Conservation (phyloP, 2,888 invertebrate genomes). For the Diloba caeruleocephala region DNA sequence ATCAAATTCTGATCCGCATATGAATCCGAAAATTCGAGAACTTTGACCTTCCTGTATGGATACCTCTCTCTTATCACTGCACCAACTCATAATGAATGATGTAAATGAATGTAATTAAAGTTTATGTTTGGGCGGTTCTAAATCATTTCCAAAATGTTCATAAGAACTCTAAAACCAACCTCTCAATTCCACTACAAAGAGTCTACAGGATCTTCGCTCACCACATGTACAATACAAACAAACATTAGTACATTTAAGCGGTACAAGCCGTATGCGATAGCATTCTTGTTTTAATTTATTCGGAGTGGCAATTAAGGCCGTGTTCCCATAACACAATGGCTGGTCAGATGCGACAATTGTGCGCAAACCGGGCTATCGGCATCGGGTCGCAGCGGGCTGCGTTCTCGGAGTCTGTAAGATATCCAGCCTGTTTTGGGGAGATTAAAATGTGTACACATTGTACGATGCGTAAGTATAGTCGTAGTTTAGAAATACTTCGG, state of each 20-base stretch:
- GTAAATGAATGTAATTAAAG: too few species aligned
- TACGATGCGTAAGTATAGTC: constrained; percentile 42
- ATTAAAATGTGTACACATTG: constrained; percentile 63
- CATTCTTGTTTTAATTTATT: constrained; percentile 87
- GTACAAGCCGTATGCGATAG: constrained; percentile 72
- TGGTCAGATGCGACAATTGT: constrained; percentile 84
- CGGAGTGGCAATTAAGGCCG: constrained; percentile 85
- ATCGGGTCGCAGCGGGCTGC: constrained; percentile 66
- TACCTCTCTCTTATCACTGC: too few species aligned
- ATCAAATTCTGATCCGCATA: too few species aligned
- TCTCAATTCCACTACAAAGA: constrained; percentile 14
- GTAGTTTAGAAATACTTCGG: constrained; percentile 14
- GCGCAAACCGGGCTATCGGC: constrained; percentile 84
- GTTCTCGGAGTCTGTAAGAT: constrained; percentile 49
- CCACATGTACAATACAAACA: constrained; percentile 36
- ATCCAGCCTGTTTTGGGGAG: constrained; percentile 59
- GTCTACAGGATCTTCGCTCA: constrained; percentile 22
- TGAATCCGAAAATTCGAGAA: too few species aligned
- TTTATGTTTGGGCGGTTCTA: not conserved
- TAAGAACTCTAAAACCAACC: not conserved
- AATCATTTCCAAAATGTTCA: not conserved
- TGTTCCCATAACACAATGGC: constrained; percentile 83
- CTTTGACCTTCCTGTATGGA: too few species aligned
- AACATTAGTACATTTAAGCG: constrained; percentile 65
- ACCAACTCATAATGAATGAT: too few species aligned